These are phyloP conservation scores for Lacanobia oleracea DNA, from an alignment of 2,888 invertebrate species.

Conservation along the genomic window DNA sequence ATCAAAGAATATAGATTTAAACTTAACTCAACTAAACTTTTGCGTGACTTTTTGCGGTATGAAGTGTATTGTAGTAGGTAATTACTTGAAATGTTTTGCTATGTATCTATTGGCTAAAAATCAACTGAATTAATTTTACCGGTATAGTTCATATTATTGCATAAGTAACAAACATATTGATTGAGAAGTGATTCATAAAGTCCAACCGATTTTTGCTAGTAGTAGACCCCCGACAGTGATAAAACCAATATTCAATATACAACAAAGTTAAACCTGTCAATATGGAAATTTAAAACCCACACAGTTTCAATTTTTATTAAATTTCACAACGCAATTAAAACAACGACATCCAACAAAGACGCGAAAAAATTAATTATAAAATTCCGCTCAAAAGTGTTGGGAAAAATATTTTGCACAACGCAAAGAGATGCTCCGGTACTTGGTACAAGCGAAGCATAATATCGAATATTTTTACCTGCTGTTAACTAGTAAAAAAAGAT, in stretches of 20 bases:
- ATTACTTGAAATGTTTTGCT: no score
- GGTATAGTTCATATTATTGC: no score
- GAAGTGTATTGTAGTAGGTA: no score
- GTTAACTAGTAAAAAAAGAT: slow-evolving; percentile 16
- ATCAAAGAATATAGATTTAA: no score
- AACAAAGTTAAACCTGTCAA: slow-evolving; percentile 17
- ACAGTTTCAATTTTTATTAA: slow-evolving; percentile 16
- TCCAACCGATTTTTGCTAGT: no score
- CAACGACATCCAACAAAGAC: slow-evolving; percentile 23
- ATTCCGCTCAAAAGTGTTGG: slow-evolving; percentile 35
- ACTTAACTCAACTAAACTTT: no score
- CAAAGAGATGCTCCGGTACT: slow-evolving; percentile 34
- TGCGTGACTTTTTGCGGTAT: no score
- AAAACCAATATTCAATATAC: slow-evolving; percentile 3
- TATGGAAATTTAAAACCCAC: slow-evolving; percentile 3
- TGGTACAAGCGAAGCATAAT: slow-evolving; percentile 32
- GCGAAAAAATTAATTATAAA: slow-evolving; percentile 46
- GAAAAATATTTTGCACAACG: slow-evolving; percentile 40
- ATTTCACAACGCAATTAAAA: slow-evolving; percentile 34
- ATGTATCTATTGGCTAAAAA: no score
- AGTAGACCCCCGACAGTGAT: accelerated
- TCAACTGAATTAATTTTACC: no score
- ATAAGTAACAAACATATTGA: no score
- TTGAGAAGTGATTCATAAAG: no score
- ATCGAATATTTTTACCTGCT: slow-evolving; percentile 39